These are phyloP conservation scores for Todiramphus saurophagus DNA, from an alignment of 2,113 vertebrate genomes.

Conservation along the genomic window DNA sequence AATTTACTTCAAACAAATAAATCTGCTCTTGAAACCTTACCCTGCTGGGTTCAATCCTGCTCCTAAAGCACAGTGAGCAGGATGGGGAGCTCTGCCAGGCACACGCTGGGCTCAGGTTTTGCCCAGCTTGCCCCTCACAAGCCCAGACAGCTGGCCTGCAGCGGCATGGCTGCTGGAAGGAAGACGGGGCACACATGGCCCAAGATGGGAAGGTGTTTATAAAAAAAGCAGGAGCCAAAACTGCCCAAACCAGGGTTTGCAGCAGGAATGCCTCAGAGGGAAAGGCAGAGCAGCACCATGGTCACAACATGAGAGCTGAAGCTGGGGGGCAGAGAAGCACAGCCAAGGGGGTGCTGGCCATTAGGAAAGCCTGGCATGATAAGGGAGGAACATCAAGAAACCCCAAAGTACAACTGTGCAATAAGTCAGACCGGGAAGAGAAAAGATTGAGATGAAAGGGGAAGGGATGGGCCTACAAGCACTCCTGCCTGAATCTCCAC, in stretches of 20 bases:
- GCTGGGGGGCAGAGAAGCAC: accelerated
- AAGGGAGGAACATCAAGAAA: neutral
- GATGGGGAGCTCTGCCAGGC: neutral
- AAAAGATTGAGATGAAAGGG: neutral
- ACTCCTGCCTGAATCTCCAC: neutral
- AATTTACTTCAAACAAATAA: neutral
- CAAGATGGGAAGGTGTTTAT: neutral
- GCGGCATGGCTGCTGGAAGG: neutral
- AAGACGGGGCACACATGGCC: neutral
- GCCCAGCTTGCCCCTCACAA: neutral
- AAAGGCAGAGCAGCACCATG: neutral
- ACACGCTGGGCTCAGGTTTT: accelerated
- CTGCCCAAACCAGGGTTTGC: neutral
- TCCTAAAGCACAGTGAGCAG: neutral
- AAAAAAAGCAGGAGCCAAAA: neutral
- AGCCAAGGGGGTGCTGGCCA: neutral
- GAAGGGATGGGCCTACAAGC: neutral
- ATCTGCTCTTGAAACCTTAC: neutral
- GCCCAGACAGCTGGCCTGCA: accelerated
- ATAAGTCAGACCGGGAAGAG: neutral
- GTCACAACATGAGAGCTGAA: accelerated
- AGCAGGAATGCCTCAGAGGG: neutral
- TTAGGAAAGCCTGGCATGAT: neutral
- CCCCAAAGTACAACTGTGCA: neutral
- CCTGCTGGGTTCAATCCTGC: neutral